phyloP scores from a whole-genome alignment of 2,113 vertebrate species.

The Caloenas nicobarica region DNA sequence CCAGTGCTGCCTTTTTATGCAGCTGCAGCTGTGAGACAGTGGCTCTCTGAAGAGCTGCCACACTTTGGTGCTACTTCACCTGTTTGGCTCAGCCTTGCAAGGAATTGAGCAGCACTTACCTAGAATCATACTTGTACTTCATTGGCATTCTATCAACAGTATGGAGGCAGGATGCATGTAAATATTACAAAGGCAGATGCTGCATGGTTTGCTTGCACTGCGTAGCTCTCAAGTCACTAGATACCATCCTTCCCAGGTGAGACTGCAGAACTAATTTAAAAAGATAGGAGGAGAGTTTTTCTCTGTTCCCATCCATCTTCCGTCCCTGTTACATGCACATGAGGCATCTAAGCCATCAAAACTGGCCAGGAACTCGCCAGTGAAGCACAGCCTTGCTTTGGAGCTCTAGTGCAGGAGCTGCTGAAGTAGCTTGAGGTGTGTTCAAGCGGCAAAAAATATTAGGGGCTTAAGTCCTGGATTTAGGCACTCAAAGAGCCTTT shows the following conservation, averaged over 20 bases:
- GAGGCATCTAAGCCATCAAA: background rate
- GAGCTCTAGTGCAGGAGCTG: background rate
- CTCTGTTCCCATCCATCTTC: background rate
- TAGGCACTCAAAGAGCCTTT: background rate
- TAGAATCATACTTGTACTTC: background rate
- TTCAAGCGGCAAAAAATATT: background rate
- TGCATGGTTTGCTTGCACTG: background rate
- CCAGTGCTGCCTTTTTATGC: background rate
- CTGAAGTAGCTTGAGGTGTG: background rate
- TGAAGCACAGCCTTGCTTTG: background rate
- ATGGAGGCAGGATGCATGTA: background rate
- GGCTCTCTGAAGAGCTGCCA: background rate
- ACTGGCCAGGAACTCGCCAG: background rate
- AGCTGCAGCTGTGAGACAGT: background rate
- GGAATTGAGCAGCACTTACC: background rate
- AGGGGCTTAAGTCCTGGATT: background rate
- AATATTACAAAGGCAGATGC: background rate
- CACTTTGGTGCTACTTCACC: background rate
- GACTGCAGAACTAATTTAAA: background rate
- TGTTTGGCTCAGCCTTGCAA: background rate
- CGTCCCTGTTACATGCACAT: rapidly evolving
- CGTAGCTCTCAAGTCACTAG: background rate
- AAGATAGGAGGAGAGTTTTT: background rate
- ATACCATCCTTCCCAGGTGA: background rate
- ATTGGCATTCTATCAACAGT: background rate